phyloP scores from a whole-genome alignment of 2,113 vertebrate genomes.

The Aldabrachelys gigantea region DNA sequence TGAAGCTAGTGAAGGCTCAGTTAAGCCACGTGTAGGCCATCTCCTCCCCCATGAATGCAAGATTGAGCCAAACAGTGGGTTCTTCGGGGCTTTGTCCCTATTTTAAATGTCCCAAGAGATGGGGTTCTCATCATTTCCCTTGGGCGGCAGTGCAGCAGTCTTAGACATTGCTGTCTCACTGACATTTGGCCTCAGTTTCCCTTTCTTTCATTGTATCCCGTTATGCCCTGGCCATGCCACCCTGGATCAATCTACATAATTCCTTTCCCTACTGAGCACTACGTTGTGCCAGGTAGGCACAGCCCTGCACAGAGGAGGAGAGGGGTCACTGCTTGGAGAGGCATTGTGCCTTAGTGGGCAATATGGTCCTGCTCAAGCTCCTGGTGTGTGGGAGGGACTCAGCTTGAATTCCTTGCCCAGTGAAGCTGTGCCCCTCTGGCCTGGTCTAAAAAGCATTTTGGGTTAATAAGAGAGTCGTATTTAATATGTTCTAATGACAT shows the following conservation, averaged over 20 bases:
- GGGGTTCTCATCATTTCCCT: background rate
- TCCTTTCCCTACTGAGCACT: background rate
- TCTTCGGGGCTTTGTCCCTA: background rate
- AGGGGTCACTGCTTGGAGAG: too few relatives aligned
- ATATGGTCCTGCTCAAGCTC: too few relatives aligned
- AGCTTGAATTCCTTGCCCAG: too few relatives aligned
- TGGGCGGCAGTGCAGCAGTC: background rate
- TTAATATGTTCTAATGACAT: background rate
- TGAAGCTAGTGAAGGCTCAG: background rate
- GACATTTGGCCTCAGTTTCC: background rate
- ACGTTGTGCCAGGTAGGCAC: too few relatives aligned
- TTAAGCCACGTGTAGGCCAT: rapidly evolving
- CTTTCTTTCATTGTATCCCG: background rate
- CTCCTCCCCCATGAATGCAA: background rate
- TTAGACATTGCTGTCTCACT: background rate
- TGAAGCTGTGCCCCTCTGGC: background rate
- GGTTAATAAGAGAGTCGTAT: background rate
- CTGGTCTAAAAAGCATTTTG: background rate
- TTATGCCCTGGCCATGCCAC: background rate
- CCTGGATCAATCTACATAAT: background rate
- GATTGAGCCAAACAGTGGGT: background rate
- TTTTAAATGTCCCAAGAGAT: background rate
- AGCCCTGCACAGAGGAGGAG: too few relatives aligned
- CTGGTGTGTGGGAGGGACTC: too few relatives aligned
- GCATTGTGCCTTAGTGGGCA: too few relatives aligned